A percentile compares a stretch with the other conserved stretches of the same genome.
These are phyloP conservation scores for Neosilurus mollespiculum DNA, from an alignment of 2,797 vertebrate species.

Conservation along the genomic window DNA sequence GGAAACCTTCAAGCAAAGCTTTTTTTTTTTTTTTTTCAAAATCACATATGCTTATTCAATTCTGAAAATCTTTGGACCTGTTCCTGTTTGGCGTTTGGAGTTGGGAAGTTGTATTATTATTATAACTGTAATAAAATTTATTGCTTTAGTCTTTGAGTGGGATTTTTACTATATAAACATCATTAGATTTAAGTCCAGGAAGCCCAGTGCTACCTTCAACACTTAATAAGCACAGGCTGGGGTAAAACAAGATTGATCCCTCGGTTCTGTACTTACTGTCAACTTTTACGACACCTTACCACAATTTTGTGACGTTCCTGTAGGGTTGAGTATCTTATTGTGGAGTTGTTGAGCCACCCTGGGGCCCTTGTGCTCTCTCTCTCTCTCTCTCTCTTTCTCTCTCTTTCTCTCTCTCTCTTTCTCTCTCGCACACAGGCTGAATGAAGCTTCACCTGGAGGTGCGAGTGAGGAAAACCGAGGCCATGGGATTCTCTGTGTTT, in stretches of 20 bases:
- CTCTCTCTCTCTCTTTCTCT: conserved; percentile 25
- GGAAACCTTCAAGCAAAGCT: not conserved
- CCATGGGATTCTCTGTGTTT: conserved; percentile 56
- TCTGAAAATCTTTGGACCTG: not conserved
- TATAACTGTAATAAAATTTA: not conserved
- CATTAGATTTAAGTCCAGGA: not conserved
- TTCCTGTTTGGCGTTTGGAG: not conserved
- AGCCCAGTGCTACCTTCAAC: not conserved
- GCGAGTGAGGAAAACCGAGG: conserved; percentile 46
- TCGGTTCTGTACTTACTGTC: not conserved
- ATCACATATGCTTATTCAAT: not conserved
- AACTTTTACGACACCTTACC: not conserved
- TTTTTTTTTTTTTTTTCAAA: not conserved
- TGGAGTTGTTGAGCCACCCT: conserved; percentile 23
- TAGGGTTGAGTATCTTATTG: not conserved
- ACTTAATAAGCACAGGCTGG: not conserved
- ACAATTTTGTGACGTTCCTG: not conserved
- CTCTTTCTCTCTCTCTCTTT: too few relatives aligned
- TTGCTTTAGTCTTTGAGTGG: not conserved
- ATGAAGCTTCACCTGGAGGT: conserved; percentile 47
- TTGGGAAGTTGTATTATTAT: not conserved
- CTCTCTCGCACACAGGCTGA: conserved; percentile 33
- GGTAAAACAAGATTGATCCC: not conserved
- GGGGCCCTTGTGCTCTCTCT: conserved; percentile 34
- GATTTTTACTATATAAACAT: not conserved